These are phyloP conservation scores for Drosophila navojoa DNA, from an alignment of 1,140 invertebrate species.

Conservation along the genomic window DNA sequence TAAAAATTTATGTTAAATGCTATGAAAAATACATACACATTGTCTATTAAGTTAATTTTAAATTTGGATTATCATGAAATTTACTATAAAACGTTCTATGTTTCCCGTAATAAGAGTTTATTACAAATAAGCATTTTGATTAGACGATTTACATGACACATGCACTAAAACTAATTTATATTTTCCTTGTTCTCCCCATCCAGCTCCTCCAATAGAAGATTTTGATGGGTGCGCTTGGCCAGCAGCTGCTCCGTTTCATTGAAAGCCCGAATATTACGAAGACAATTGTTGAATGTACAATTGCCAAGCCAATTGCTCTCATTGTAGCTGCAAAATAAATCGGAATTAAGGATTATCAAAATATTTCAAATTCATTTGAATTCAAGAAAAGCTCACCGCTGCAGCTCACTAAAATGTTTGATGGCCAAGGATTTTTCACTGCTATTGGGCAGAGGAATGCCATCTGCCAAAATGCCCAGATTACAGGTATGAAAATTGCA, in stretches of 20 bases:
- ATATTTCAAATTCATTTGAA: neutral
- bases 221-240: slow-evolving; percentile 51
- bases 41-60: neutral
- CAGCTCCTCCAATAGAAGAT: slow-evolving; percentile 53
- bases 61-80: neutral
- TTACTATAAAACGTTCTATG: too few species aligned
- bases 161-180: slow-evolving; percentile 32
- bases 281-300: slow-evolving; percentile 56
- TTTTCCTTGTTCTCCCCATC: slow-evolving; percentile 65
- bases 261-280: slow-evolving; percentile 35
- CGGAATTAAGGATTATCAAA: neutral
- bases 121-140: slow-evolving; percentile 2
- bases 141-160: slow-evolving; percentile 21
- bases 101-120: neutral
- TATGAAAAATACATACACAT: neutral
- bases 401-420: slow-evolving; percentile 48
- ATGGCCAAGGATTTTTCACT: slow-evolving; percentile 37
- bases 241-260: slow-evolving; percentile 57
- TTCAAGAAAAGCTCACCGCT: slow-evolving; percentile 28
- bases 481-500: slow-evolving; percentile 57
- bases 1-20: neutral
- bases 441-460: slow-evolving; percentile 7
- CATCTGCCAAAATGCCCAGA: slow-evolving; percentile 60
- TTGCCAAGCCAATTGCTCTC: slow-evolving; percentile 50
- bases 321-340: slow-evolving; percentile 47